Evolutionary conservation across 2,113 vertebrate genomes (phyloP).

Genomic region (Solea senegalensis): DNA sequence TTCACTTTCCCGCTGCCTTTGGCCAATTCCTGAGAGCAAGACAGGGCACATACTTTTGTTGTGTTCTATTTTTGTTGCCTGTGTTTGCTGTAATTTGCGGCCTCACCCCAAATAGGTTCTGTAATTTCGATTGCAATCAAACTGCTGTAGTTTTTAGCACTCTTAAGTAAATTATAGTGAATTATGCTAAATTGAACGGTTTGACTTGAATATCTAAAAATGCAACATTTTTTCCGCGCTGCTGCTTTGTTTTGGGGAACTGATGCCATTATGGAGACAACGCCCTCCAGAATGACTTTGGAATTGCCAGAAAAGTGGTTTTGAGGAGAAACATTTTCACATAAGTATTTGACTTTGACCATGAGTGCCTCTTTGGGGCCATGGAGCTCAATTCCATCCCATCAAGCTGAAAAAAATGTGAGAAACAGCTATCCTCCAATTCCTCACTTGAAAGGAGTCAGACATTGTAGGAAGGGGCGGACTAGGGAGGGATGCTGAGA

Average conservation of each 20-base stretch:
- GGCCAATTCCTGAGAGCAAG: conserved; percentile 49
- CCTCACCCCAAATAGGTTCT: conserved; percentile 68
- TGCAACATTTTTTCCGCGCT: conserved; percentile 32
- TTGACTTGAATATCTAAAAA: conserved; percentile 71
- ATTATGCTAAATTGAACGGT: conserved; percentile 71
- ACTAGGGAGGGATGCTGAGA: conserved; percentile 46
- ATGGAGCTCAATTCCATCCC: conserved; percentile 57
- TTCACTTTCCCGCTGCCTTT: conserved; percentile 31
- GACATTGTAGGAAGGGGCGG: conserved; percentile 38
- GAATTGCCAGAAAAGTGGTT: conserved; percentile 52
- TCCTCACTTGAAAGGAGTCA: conserved; percentile 69
- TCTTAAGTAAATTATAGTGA: conserved; percentile 78
- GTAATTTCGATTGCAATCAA: conserved; percentile 73
- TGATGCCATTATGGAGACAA: conserved; percentile 53
- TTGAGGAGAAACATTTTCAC: conserved; percentile 45
- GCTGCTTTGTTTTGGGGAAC: conserved; percentile 66
- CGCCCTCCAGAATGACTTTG: conserved; percentile 51
- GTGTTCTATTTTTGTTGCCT: conserved; percentile 69
- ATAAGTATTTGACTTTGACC: conserved; percentile 57
- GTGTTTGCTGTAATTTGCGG: conserved; percentile 77
- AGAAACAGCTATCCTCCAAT: conserved; percentile 57
- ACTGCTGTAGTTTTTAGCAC: conserved; percentile 68
- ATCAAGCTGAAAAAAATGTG: conserved; percentile 58
- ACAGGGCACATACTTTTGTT: conserved; percentile 67
- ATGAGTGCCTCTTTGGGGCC: conserved; percentile 44